A percentile compares a stretch with the other conserved stretches of the same genome.
These are phyloP conservation scores for Poecilia wingei DNA, from an alignment of 2,797 vertebrate species.

Conservation along the genomic window DNA sequence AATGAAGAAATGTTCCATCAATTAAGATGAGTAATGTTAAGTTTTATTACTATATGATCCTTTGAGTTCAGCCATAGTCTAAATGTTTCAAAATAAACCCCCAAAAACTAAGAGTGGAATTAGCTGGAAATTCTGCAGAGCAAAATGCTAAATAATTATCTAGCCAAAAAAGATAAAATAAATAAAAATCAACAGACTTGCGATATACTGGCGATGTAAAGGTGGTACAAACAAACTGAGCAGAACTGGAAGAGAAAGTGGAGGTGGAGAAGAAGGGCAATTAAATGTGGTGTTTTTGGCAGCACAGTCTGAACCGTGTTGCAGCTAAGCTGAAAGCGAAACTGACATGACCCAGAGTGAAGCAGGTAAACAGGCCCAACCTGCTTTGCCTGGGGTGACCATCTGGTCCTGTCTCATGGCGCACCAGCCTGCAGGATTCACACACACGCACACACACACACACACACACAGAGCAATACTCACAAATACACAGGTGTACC, in stretches of 20 bases:
- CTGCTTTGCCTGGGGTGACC: slow-evolving; percentile 83
- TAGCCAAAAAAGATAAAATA: too few species aligned
- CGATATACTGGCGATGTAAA: background rate
- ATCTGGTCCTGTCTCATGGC: slow-evolving; percentile 81
- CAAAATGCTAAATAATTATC: background rate
- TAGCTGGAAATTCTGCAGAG: background rate
- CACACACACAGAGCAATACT: slow-evolving; percentile 41
- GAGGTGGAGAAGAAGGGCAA: slow-evolving; percentile 32
- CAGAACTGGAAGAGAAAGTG: slow-evolving; percentile 4
- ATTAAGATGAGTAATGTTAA: background rate
- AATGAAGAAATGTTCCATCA: background rate
- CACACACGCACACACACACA: slow-evolving; percentile 43
- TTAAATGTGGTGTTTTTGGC: slow-evolving; percentile 63
- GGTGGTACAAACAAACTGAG: background rate
- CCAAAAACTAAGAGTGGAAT: background rate
- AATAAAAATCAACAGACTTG: background rate
- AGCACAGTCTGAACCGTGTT: slow-evolving; percentile 69
- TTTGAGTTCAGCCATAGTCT: background rate
- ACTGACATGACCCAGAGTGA: slow-evolving; percentile 81
- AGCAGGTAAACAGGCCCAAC: slow-evolving; percentile 83
- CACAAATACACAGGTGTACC: slow-evolving; percentile 53
- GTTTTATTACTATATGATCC: background rate
- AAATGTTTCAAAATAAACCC: background rate
- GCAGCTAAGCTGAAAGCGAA: slow-evolving; percentile 77
- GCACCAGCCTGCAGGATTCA: slow-evolving; percentile 71